Percentiles rank a stretch among this genome's conserved stretches.
Evolutionary conservation across 2,797 vertebrate genomes (phyloP).

Genomic region (Trematomus bernacchii): DNA sequence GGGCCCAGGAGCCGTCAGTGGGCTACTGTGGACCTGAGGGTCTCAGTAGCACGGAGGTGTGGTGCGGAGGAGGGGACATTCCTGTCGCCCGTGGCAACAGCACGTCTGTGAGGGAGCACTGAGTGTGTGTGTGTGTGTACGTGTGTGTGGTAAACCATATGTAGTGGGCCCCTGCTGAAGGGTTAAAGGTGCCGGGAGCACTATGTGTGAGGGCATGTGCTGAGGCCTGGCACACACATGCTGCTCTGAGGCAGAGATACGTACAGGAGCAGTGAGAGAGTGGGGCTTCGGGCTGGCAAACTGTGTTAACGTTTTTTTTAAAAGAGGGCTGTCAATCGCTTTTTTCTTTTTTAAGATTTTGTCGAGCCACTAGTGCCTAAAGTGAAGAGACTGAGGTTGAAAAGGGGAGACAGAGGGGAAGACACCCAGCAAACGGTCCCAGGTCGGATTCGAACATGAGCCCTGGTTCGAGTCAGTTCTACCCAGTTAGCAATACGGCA

Average conservation of each 20-base stretch:
- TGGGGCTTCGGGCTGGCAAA: not conserved
- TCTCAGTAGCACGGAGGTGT: constrained; percentile 33
- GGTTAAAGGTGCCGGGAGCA: constrained; percentile 40
- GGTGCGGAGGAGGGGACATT: constrained; percentile 34
- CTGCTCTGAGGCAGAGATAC: not conserved
- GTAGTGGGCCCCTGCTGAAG: constrained; percentile 14
- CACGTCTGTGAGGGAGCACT: constrained; percentile 13
- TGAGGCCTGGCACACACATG: constrained; percentile 4
- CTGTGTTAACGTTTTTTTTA: too few relatives aligned
- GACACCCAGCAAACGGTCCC: too few relatives aligned
- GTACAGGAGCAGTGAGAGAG: not conserved
- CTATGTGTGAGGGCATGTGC: constrained; percentile 23
- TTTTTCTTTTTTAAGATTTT: too few relatives aligned
- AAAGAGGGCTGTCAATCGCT: too few relatives aligned
- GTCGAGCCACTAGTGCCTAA: too few relatives aligned
- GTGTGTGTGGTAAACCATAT: constrained; percentile 10
- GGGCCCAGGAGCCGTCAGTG: constrained; percentile 11
- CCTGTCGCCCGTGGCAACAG: constrained; percentile 36
- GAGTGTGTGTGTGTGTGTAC: not conserved
- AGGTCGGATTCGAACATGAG: too few relatives aligned
- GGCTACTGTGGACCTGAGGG: constrained; percentile 8
- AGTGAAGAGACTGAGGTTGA: too few relatives aligned
- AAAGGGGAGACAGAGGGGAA: too few relatives aligned
- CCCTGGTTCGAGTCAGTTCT: too few relatives aligned
- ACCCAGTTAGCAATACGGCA: too few relatives aligned